These are phyloP conservation scores for Brachyalestes nurse DNA, from an alignment of 2,797 vertebrate genomes.

Conservation along the genomic window DNA sequence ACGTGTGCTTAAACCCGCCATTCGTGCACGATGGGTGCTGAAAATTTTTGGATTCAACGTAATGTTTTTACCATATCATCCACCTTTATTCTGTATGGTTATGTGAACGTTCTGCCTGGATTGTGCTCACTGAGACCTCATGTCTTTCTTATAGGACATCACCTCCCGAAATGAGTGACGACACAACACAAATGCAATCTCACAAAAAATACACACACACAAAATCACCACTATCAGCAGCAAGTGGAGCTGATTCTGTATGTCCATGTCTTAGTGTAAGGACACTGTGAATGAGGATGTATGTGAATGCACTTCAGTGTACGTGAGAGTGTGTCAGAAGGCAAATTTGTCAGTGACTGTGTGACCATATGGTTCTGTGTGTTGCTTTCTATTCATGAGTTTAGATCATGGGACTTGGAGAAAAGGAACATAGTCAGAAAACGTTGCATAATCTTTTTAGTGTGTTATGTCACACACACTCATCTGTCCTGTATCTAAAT, in stretches of 20 bases:
- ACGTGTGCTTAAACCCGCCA: no score
- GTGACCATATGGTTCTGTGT: background rate
- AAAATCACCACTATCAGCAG: background rate
- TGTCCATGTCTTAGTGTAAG: background rate
- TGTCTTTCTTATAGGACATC: conserved; percentile 70
- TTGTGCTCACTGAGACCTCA: no score
- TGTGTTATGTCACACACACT: background rate
- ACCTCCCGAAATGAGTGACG: conserved; percentile 78
- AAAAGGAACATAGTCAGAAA: background rate
- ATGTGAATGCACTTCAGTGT: background rate
- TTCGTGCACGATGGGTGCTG: no score
- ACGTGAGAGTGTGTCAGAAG: background rate
- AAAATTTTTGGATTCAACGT: no score
- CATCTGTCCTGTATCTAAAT: background rate
- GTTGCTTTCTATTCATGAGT: background rate
- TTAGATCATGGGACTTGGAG: background rate
- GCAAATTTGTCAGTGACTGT: background rate
- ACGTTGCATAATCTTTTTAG: background rate
- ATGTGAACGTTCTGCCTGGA: no score
- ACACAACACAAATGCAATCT: background rate
- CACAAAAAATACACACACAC: background rate
- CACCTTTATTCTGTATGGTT: no score
- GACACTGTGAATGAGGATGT: conserved; percentile 1
- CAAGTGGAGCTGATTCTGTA: background rate
- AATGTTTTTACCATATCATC: no score